These are phyloP conservation scores for Clamator glandarius DNA, from an alignment of 2,797 vertebrate genomes.

Conservation along the genomic window DNA sequence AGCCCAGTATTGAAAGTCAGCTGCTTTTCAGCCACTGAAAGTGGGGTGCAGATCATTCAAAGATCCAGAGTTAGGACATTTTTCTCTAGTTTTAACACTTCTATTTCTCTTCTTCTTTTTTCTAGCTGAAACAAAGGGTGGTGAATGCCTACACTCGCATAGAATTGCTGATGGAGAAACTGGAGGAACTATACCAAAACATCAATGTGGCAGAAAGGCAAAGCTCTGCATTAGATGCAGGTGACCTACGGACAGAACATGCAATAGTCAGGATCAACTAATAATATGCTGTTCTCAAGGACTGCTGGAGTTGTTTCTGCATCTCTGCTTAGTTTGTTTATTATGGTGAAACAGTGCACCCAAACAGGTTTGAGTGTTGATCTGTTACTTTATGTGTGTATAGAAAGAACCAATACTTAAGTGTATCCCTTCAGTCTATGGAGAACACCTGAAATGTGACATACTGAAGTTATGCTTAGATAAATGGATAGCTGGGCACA, in stretches of 20 bases:
- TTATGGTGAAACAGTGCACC: background rate
- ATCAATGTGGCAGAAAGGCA: background rate
- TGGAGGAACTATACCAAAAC: constrained; percentile 25
- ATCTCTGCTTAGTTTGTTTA: background rate
- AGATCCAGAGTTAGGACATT: background rate
- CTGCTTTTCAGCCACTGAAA: background rate
- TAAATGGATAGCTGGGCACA: background rate
- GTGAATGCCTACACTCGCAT: constrained; percentile 7
- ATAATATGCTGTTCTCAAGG: background rate
- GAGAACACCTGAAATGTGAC: background rate
- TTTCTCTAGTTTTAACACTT: background rate
- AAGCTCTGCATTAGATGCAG: background rate
- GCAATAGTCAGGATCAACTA: background rate
- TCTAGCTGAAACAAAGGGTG: constrained; percentile 74
- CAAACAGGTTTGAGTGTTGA: background rate
- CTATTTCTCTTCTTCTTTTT: background rate
- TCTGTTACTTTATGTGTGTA: background rate
- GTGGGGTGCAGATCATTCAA: background rate
- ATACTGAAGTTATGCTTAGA: background rate
- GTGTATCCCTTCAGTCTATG: background rate
- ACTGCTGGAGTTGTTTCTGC: background rate
- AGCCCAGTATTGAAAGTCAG: background rate
- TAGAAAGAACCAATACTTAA: background rate
- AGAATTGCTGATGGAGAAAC: constrained; percentile 19
- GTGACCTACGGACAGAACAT: background rate